Conservation (phyloP, 2,797 vertebrate species). For the Morelia viridis region DNA sequence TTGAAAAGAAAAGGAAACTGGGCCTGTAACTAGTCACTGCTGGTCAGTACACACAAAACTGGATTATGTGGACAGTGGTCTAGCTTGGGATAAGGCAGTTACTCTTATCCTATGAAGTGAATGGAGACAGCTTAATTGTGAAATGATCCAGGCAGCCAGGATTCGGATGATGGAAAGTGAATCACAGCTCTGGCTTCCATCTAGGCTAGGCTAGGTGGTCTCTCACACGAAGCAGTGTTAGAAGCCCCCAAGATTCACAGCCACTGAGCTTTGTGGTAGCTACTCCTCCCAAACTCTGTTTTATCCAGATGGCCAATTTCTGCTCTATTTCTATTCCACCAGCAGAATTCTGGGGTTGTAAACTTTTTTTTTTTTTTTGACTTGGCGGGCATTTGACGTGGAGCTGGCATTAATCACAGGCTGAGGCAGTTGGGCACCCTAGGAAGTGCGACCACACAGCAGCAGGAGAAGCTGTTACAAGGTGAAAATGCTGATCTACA, state of each 20-base stretch:
- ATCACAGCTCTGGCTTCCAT: not conserved
- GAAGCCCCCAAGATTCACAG: not conserved
- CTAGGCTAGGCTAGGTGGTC: not conserved
- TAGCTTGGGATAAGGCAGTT: not conserved
- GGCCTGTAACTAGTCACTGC: not conserved
- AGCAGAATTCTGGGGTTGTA: not conserved
- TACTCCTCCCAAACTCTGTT: not conserved
- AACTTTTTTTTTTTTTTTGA: rapidly evolving
- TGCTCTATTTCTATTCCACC: not conserved
- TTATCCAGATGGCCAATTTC: not conserved
- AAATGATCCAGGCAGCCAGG: no score
- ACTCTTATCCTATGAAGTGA: not conserved
- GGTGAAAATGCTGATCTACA: constrained; percentile 31
- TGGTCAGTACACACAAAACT: not conserved
- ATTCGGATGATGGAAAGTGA: not conserved
- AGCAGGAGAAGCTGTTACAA: not conserved
- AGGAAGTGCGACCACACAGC: constrained; percentile 12
- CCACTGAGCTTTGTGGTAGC: not conserved
- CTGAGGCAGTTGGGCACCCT: constrained; percentile 20
- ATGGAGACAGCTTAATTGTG: not conserved
- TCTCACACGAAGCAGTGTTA: not conserved
- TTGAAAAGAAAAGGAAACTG: not conserved
- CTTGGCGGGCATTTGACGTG: not conserved
- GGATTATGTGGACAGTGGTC: not conserved
- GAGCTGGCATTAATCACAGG: constrained; percentile 6